Evolutionary conservation across 2,797 vertebrate species (phyloP).

Genomic region (Myioborus melanocephalus): DNA sequence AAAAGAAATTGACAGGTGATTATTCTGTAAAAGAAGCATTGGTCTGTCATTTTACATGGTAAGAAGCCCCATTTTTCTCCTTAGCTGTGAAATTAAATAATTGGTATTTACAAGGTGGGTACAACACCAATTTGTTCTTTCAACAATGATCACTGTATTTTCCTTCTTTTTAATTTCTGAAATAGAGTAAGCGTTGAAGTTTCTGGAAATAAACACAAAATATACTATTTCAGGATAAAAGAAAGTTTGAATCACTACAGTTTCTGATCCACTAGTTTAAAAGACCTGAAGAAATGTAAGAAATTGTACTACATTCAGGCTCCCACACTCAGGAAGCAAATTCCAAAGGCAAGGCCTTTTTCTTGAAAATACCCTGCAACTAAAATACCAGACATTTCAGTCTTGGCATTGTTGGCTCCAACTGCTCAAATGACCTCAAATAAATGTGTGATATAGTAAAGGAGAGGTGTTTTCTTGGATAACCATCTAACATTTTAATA

Average conservation of each 20-base stretch:
- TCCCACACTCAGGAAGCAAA: constrained; percentile 7
- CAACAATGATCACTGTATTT: background rate
- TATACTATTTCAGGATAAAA: background rate
- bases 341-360: constrained; percentile 26
- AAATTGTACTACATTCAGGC: background rate
- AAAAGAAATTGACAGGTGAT: background rate
- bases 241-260: background rate
- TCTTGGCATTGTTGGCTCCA: constrained; percentile 8
- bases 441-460: rapidly evolving
- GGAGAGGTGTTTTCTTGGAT: background rate
- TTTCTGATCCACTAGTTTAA: background rate
- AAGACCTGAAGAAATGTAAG: background rate
- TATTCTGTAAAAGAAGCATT: background rate
- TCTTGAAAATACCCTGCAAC: constrained; percentile 54
- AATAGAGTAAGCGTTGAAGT: background rate
- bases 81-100: background rate
- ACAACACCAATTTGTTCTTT: background rate
- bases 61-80: background rate
- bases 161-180: background rate
- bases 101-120: background rate
- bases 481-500: background rate
- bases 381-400: constrained; percentile 59
- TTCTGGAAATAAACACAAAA: background rate
- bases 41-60: background rate
- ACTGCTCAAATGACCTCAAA: background rate